Percentiles rank a stretch among this genome's conserved stretches.
phyloP scores from a whole-genome alignment of 2,888 invertebrate genomes.

The Diarsia brunnea region DNA sequence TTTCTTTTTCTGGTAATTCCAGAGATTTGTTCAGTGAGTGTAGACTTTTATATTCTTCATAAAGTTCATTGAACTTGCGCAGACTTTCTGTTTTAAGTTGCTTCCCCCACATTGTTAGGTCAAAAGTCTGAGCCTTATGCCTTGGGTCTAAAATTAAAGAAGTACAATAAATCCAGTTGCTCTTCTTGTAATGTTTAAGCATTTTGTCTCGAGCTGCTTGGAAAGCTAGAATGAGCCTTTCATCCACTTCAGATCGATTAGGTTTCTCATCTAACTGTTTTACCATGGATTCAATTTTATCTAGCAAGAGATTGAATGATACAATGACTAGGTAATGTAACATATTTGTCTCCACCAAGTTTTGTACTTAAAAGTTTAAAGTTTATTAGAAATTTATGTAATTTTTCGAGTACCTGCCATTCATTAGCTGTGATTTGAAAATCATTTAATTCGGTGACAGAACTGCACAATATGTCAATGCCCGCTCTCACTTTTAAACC shows the following conservation, averaged over 20 bases:
- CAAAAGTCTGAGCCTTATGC: not conserved
- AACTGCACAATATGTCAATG: conserved; percentile 3
- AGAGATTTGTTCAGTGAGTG: not conserved
- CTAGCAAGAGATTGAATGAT: not conserved
- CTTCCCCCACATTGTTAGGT: not conserved
- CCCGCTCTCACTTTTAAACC: conserved; percentile 47
- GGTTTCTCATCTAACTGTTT: conserved; percentile 65
- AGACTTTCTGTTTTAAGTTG: not conserved
- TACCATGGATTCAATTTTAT: conserved; percentile 60
- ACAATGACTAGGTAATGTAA: too few species aligned
- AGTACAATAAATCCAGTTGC: not conserved
- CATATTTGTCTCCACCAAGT: too few species aligned
- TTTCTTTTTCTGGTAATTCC: not conserved
- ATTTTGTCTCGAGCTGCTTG: conserved; percentile 64
- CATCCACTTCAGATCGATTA: conserved; percentile 65
- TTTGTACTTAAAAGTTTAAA: too few species aligned
- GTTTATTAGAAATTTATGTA: too few species aligned
- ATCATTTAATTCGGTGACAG: conserved; percentile 11
- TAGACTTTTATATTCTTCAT: not conserved
- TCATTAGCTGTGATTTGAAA: not conserved
- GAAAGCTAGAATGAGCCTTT: conserved; percentile 65
- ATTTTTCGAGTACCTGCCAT: too few species aligned
- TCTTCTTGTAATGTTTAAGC: not conserved
- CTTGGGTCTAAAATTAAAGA: not conserved
- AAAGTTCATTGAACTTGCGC: not conserved